These are phyloP conservation scores for Eleutherodactylus coqui DNA, from an alignment of 2,797 vertebrate genomes.

Conservation along the genomic window DNA sequence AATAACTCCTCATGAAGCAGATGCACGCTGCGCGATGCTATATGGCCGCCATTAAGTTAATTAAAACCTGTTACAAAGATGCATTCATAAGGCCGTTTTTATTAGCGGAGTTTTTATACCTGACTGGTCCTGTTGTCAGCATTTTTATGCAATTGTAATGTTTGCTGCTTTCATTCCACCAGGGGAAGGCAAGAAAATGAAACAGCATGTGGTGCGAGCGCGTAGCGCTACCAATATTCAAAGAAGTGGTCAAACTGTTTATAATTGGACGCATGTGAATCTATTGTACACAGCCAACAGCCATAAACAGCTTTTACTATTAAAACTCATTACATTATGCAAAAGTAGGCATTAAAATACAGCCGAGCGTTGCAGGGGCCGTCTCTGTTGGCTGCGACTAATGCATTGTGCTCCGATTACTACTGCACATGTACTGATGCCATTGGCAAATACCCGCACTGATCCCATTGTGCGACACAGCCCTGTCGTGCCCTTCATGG, in stretches of 20 bases:
- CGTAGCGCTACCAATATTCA: constrained; percentile 36
- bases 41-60: constrained; percentile 63
- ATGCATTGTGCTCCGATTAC: background rate
- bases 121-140: constrained; percentile 50
- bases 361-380: background rate
- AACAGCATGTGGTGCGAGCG: constrained; percentile 10
- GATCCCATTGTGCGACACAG: background rate
- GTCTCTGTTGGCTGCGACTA: background rate
- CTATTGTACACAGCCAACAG: background rate
- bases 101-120: constrained; percentile 59
- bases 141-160: constrained; percentile 62
- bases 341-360: constrained; percentile 11
- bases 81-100: constrained; percentile 54
- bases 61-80: constrained; percentile 64
- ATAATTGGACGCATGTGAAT: constrained; percentile 37
- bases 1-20: constrained; percentile 55
- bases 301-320: constrained; percentile 34
- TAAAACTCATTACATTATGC: constrained; percentile 44
- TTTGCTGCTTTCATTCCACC: constrained; percentile 58
- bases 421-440: background rate
- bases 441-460: background rate
- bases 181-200: constrained; percentile 11
- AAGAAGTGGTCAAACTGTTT: background rate
- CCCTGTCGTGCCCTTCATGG: background rate
- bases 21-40: constrained; percentile 44